Percentiles rank a stretch among this genome's conserved stretches.
Conservation (phyloP, 2,797 vertebrate genomes). For the Malurus splendens region DNA sequence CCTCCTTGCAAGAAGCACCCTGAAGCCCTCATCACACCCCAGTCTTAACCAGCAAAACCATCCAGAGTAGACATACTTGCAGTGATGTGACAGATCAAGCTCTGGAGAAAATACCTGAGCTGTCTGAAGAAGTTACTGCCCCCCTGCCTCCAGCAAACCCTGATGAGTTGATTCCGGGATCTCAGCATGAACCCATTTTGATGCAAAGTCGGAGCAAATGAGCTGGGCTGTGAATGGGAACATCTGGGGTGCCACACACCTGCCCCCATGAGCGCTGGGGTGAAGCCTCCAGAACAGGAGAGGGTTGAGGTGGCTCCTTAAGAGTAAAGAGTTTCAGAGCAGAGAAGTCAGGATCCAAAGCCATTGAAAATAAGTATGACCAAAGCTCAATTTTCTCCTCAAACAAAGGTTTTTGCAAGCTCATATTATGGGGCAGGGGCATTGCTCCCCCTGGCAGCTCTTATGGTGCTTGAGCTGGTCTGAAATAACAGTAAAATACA, state of each 20-base stretch:
- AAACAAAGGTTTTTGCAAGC: neutral
- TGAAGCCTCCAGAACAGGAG: neutral
- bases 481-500: neutral
- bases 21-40: neutral
- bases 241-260: neutral
- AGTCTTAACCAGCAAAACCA: neutral
- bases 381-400: neutral
- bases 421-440: neutral
- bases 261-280: fast-evolving
- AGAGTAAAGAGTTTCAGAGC: neutral
- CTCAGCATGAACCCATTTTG: neutral
- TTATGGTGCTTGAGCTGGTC: neutral
- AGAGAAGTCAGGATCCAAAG: neutral
- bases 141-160: neutral
- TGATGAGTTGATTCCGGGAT: neutral
- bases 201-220: neutral
- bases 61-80: neutral
- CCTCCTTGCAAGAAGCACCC: neutral
- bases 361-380: neutral
- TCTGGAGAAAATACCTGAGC: constrained; percentile 25
- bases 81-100: neutral
- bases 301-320: neutral
- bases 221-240: neutral
- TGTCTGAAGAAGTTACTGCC: neutral
- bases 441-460: neutral